These are phyloP conservation scores for Drosophila koepferae DNA, from an alignment of 2,888 invertebrate genomes.

Conservation along the genomic window DNA sequence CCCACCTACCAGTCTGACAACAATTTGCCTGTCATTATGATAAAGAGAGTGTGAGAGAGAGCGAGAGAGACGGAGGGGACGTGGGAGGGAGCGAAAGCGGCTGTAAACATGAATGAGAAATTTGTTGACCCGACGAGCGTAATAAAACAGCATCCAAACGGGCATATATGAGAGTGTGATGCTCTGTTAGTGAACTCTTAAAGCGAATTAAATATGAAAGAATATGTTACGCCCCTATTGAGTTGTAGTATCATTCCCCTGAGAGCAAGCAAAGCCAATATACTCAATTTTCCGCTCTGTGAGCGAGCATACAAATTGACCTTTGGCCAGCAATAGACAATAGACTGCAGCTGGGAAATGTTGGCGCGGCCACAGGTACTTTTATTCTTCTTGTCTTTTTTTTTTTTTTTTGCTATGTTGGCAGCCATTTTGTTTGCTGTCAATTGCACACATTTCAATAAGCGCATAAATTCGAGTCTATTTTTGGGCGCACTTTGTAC, in stretches of 20 bases:
- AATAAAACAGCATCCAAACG: slow-evolving; percentile 22
- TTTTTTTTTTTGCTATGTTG: slow-evolving; percentile 23
- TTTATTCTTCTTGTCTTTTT: slow-evolving; percentile 17
- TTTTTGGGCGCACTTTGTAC: slow-evolving; percentile 56
- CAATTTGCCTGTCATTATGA: slow-evolving; percentile 57
- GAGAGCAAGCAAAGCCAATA: not conserved
- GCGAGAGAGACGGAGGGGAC: not conserved
- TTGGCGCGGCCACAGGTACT: slow-evolving; percentile 52
- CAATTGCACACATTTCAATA: slow-evolving; percentile 63
- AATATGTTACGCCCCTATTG: not conserved
- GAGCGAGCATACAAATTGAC: slow-evolving; percentile 34
- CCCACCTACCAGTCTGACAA: slow-evolving; percentile 35
- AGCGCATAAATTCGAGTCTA: slow-evolving; percentile 66
- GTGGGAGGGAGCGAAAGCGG: slow-evolving; percentile 21
- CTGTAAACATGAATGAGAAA: slow-evolving; percentile 75
- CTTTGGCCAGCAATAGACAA: slow-evolving; percentile 37
- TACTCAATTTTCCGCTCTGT: not conserved
- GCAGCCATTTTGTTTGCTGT: slow-evolving; percentile 48
- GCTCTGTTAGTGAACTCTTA: not conserved
- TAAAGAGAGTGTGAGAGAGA: not conserved
- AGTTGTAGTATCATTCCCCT: not conserved
- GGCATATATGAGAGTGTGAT: not conserved
- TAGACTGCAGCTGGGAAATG: not conserved
- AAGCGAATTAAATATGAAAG: not conserved
- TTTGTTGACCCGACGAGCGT: slow-evolving; percentile 45